A percentile compares a stretch with the other conserved stretches of the same genome.
These are phyloP conservation scores for Eucidaris tribuloides DNA, from an alignment of 35 echinoderm and acorn worm species.

Conservation along the genomic window DNA sequence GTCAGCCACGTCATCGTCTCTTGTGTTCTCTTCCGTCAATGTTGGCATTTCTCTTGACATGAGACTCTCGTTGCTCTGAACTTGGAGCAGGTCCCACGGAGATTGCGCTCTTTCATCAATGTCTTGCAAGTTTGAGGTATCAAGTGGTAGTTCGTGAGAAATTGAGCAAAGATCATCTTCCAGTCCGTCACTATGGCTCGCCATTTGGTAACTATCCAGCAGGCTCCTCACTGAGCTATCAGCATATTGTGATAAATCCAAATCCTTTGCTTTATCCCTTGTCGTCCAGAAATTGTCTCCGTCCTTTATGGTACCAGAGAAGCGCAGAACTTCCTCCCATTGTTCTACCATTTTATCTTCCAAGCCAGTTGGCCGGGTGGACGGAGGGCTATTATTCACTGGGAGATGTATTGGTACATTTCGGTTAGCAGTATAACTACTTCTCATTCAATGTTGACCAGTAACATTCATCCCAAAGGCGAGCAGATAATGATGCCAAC, in stretches of 20 bases:
- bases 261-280: not conserved
- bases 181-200: too few species aligned
- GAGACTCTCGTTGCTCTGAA: too few species aligned
- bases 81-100: too few species aligned
- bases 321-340: not conserved
- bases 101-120: not conserved
- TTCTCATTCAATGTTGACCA: constrained; percentile 7
- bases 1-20: too few species aligned
- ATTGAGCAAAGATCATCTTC: too few species aligned
- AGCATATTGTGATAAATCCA: not conserved
- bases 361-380: not conserved
- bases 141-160: not conserved
- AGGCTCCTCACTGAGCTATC: constrained; percentile 1
- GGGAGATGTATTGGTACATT: not conserved
- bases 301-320: not conserved
- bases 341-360: not conserved
- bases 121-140: too few species aligned
- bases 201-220: not conserved
- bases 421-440: not conserved
- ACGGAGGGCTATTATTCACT: not conserved
- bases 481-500: constrained; percentile 4
- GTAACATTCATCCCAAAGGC: constrained; percentile 16
- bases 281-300: not conserved
- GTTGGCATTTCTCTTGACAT: too few species aligned
- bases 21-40: too few species aligned